Evolutionary conservation across 1,140 invertebrate species (phyloP).

Genomic region (Lineus longissimus): DNA sequence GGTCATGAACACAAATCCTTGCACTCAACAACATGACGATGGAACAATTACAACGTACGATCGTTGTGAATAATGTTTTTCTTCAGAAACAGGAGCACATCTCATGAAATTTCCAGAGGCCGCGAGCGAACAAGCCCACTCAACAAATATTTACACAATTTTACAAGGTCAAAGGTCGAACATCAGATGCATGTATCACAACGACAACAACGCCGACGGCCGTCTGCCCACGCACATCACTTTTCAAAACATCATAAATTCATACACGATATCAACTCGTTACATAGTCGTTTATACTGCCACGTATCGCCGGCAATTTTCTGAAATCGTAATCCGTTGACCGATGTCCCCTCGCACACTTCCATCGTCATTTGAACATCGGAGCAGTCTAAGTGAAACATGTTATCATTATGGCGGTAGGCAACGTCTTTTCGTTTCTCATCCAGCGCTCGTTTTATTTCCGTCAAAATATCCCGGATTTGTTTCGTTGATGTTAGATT

Average conservation of each 20-base stretch:
- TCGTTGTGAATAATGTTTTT: too few species aligned
- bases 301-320: conserved; percentile 86
- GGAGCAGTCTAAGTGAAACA: conserved; percentile 67
- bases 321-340: conserved; percentile 81
- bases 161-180: too few species aligned
- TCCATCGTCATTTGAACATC: conserved; percentile 84
- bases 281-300: conserved; percentile 84
- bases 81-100: too few species aligned
- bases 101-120: too few species aligned
- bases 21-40: too few species aligned
- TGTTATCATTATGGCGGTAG: conserved; percentile 51
- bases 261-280: conserved; percentile 83
- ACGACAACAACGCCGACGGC: too few species aligned
- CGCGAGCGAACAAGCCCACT: too few species aligned
- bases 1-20: too few species aligned
- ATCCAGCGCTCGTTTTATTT: conserved; percentile 78
- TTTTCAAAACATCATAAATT: conserved; percentile 35
- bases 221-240: too few species aligned
- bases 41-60: too few species aligned
- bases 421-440: conserved; percentile 64
- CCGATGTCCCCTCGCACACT: conserved; percentile 59
- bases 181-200: too few species aligned
- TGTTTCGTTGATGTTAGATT: conserved; percentile 67
- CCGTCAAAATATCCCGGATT: conserved; percentile 72
- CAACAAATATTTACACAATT: too few species aligned